phyloP scores from a whole-genome alignment of 1,140 invertebrate species.

The Cotesia vestalis region DNA sequence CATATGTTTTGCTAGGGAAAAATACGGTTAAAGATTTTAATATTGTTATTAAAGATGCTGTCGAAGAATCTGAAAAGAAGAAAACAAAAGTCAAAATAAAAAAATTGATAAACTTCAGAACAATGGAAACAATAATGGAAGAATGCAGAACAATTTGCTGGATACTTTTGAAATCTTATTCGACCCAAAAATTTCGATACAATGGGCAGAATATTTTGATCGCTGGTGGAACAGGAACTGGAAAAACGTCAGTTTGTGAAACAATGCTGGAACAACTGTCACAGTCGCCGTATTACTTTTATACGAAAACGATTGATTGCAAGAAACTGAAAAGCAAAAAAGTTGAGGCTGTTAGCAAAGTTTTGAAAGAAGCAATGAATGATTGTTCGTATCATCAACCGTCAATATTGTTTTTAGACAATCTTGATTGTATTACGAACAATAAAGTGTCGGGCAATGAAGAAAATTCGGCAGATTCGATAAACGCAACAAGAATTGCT shows the following conservation, averaged over 20 bases:
- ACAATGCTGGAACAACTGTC: conserved; percentile 70
- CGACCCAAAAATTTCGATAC: too few species aligned
- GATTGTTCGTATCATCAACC: conserved; percentile 76
- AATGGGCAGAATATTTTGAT: conserved; percentile 62
- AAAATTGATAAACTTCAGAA: too few species aligned
- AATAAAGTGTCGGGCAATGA: conserved; percentile 60
- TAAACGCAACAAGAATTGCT: conserved; percentile 69
- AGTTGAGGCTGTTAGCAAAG: conserved; percentile 75
- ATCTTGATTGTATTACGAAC: conserved; percentile 71
- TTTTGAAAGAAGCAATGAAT: conserved; percentile 76
- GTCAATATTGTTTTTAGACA: conserved; percentile 79
- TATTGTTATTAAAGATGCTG: too few species aligned
- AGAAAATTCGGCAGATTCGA: conserved; percentile 67
- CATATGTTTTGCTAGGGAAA: too few species aligned
- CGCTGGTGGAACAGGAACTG: conserved; percentile 75
- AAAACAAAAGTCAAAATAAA: too few species aligned
- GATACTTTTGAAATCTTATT: not conserved
- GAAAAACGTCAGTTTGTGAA: conserved; percentile 77
- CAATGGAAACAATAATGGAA: not conserved
- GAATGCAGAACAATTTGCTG: not conserved
- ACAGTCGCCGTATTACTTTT: conserved; percentile 69
- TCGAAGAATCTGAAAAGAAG: too few species aligned
- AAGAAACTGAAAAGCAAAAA: conserved; percentile 79
- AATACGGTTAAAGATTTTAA: too few species aligned
- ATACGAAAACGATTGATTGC: conserved; percentile 71